These are phyloP conservation scores for Erannis defoliaria DNA, from an alignment of 2,888 invertebrate species.

Conservation along the genomic window DNA sequence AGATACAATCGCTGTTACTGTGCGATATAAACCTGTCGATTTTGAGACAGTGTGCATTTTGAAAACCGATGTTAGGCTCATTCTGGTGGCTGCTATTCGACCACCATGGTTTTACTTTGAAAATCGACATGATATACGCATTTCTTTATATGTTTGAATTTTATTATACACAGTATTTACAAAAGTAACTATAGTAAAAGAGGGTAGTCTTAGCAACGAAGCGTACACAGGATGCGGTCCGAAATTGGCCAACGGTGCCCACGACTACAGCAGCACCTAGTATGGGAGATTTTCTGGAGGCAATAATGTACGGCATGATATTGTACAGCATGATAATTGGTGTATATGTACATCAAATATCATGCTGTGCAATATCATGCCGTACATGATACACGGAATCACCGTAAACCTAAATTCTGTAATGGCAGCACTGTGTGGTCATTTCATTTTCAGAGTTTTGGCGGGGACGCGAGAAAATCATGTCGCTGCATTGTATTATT, in stretches of 20 bases:
- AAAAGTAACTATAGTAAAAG: background rate
- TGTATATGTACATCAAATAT: no score
- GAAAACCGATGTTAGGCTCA: slow-evolving; percentile 83
- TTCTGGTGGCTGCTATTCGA: slow-evolving; percentile 88
- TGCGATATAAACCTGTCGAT: slow-evolving; percentile 94
- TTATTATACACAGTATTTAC: background rate
- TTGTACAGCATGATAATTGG: no score
- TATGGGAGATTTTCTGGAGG: no score
- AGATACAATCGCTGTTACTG: slow-evolving; percentile 92
- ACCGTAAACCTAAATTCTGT: no score
- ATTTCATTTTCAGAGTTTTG: no score
- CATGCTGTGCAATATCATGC: no score
- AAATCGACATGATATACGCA: slow-evolving; percentile 95
- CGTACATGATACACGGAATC: no score
- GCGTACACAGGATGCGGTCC: slow-evolving; percentile 16
- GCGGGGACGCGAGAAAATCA: no score
- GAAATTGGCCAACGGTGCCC: background rate
- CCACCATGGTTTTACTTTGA: slow-evolving; percentile 97
- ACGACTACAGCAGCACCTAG: no score
- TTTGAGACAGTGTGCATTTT: slow-evolving; percentile 88
- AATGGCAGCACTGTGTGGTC: no score
- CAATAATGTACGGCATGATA: no score
- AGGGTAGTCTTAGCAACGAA: slow-evolving; percentile 28
- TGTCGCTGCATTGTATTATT: no score
- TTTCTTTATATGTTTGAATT: slow-evolving; percentile 21